phyloP scores from a whole-genome alignment of 2,888 invertebrate species.

The Cecidostiba fungosa region DNA sequence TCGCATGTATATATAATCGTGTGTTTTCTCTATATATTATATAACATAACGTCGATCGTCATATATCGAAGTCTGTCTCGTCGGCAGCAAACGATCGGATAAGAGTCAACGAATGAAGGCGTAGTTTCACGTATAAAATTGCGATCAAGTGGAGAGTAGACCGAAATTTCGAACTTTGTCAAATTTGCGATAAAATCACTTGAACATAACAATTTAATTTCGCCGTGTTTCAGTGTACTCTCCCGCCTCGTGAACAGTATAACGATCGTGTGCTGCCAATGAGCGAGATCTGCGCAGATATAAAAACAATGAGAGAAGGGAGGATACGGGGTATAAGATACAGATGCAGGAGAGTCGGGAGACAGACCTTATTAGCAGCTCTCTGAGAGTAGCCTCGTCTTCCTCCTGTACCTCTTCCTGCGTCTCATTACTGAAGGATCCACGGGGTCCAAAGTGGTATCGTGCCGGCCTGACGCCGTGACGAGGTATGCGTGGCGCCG shows the following conservation, averaged over 20 bases:
- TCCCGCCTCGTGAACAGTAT: no score
- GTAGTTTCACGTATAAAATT: not conserved
- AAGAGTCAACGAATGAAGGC: no score
- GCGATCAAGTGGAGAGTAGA: not conserved
- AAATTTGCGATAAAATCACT: no score
- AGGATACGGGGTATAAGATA: not conserved
- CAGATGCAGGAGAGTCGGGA: not conserved
- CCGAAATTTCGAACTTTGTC: not conserved
- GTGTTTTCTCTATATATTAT: not conserved
- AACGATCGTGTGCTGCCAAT: not conserved
- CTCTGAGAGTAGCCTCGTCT: constrained; percentile 96
- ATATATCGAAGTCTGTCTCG: not conserved
- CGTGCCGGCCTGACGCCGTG: constrained; percentile 75
- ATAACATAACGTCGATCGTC: not conserved
- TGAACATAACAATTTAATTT: no score
- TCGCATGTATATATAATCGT: not conserved
- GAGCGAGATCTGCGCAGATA: not conserved
- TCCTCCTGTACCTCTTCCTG: constrained; percentile 88
- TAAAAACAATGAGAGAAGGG: not conserved
- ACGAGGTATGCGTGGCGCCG: constrained; percentile 74
- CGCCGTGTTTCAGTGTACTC: no score
- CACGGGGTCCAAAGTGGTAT: constrained; percentile 81
- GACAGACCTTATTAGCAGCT: constrained; percentile 95
- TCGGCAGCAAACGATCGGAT: constrained; percentile 22
- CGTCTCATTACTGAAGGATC: constrained; percentile 90